Conservation (phyloP, 92 coral and sea anemone genomes). For the Parazoanthus darwini region DNA sequence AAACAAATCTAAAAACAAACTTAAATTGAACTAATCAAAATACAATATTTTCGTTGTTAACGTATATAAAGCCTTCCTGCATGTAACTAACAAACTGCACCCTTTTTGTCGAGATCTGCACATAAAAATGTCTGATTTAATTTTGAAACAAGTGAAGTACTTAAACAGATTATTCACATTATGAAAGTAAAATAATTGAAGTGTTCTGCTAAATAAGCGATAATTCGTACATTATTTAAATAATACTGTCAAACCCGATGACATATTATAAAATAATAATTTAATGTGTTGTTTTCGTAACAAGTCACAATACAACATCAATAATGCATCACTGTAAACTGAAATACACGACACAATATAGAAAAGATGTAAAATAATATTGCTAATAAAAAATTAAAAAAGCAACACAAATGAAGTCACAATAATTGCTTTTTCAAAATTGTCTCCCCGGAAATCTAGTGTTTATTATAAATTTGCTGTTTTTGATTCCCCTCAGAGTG, state of each 20-base stretch:
- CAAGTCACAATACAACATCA: background rate
- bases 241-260: background rate
- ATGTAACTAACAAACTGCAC: background rate
- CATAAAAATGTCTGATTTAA: too few relatives aligned
- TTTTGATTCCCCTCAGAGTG: constrained; percentile 44
- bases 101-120: too few relatives aligned
- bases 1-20: background rate
- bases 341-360: too few relatives aligned
- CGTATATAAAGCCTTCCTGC: background rate
- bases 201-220: background rate
- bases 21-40: background rate
- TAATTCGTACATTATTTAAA: too few relatives aligned
- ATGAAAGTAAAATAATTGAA: background rate
- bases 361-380: too few relatives aligned
- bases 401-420: too few relatives aligned
- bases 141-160: too few relatives aligned
- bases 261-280: too few relatives aligned
- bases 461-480: background rate
- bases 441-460: background rate
- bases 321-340: too few relatives aligned
- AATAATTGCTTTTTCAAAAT: background rate
- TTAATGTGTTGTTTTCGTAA: background rate
- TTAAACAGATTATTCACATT: background rate
- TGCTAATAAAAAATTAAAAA: background rate
- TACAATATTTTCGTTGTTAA: background rate